A percentile compares a stretch with the other conserved stretches of the same genome.
phyloP scores from a whole-genome alignment of 1,140 invertebrate species.

The Gonioctena quinquepunctata region DNA sequence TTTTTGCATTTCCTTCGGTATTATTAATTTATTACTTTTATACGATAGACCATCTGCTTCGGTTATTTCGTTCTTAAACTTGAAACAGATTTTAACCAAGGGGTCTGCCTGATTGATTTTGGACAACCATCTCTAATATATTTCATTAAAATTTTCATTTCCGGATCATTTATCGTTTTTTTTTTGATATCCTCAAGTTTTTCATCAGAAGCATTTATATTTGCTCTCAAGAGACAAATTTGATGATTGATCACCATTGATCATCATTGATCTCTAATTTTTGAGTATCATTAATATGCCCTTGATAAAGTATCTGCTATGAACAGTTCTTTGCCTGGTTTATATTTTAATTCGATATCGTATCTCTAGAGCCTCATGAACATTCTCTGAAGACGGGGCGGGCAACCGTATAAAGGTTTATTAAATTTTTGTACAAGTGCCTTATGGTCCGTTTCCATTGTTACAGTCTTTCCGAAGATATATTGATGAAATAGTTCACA shows the following conservation, averaged over 20 bases:
- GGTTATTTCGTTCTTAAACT: neutral
- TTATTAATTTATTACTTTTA: neutral
- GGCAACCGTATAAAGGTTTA: slow-evolving; percentile 46
- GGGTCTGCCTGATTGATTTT: slow-evolving; percentile 20
- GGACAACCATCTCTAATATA: slow-evolving; percentile 50
- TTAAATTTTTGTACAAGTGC: slow-evolving; percentile 48
- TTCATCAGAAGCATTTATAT: slow-evolving; percentile 25
- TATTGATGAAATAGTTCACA: slow-evolving; percentile 48
- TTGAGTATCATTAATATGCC: slow-evolving; percentile 27
- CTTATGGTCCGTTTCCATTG: slow-evolving; percentile 54
- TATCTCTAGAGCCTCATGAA: slow-evolving; percentile 51
- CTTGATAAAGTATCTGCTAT: slow-evolving; percentile 55
- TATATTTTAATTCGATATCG: slow-evolving; percentile 54
- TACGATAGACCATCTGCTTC: neutral
- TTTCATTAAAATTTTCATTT: slow-evolving; percentile 35
- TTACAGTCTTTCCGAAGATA: slow-evolving; percentile 36
- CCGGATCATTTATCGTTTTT: slow-evolving; percentile 36
- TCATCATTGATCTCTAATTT: slow-evolving; percentile 17
- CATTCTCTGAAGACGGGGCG: slow-evolving; percentile 49
- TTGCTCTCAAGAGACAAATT: neutral
- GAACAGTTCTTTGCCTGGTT: slow-evolving; percentile 50
- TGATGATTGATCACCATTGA: slow-evolving; percentile 13
- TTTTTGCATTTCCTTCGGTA: slow-evolving; percentile 48
- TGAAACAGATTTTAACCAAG: neutral
- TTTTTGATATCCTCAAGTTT: slow-evolving; percentile 19